Evolutionary conservation across 2,888 invertebrate species (phyloP).

Genomic region (Cetonia aurata): DNA sequence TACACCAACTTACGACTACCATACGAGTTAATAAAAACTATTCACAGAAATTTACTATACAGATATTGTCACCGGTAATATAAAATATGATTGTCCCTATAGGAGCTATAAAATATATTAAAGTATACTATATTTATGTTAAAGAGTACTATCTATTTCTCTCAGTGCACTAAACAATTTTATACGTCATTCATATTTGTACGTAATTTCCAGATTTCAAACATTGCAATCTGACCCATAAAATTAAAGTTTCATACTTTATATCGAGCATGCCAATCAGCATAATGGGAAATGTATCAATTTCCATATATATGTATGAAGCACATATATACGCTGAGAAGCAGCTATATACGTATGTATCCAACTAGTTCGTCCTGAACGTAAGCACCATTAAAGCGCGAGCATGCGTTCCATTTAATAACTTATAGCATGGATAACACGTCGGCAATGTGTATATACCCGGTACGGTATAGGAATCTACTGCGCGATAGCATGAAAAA

Average conservation of each 20-base stretch:
- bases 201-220: conserved; percentile 6
- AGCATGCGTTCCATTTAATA: conserved; percentile 36
- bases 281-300: conserved; percentile 32
- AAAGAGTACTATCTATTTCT: no score
- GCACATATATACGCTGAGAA: conserved; percentile 15
- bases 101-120: no score
- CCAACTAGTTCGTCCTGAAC: background rate
- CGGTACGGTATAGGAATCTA: background rate
- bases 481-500: conserved; percentile 34
- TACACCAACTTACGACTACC: no score
- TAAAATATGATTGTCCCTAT: no score
- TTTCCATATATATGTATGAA: conserved; percentile 24
- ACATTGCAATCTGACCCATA: background rate
- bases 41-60: no score
- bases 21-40: no score
- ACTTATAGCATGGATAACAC: conserved; percentile 4
- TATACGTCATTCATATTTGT: background rate
- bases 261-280: conserved; percentile 12
- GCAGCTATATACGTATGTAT: background rate
- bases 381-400: conserved; percentile 33
- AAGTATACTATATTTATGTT: no score
- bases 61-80: no score
- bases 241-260: conserved; percentile 10
- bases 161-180: no score
- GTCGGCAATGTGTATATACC: conserved; percentile 1